phyloP scores from a whole-genome alignment of 1,140 invertebrate species.

The Pseudomyrmex dendroicus region DNA sequence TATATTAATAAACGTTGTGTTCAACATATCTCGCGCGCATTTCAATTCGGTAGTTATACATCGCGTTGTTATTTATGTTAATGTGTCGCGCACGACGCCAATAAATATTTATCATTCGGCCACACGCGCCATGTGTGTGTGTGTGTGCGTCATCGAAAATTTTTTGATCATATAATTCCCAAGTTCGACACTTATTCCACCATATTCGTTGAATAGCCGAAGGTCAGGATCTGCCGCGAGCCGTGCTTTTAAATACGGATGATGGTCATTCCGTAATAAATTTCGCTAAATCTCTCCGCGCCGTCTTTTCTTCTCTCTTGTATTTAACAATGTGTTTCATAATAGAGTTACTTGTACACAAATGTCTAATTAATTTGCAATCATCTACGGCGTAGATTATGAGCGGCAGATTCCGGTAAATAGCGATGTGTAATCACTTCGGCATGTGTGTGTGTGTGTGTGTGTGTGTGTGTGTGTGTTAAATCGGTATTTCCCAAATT shows the following conservation, averaged over 20 bases:
- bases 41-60: not conserved
- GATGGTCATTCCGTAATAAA: conserved; percentile 29
- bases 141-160: not conserved
- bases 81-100: not conserved
- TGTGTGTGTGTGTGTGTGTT: not conserved
- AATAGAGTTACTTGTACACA: conserved; percentile 31
- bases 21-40: not conserved
- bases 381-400: not conserved
- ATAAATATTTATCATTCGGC: not conserved
- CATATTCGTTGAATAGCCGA: not conserved
- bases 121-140: not conserved
- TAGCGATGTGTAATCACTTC: conserved; percentile 1
- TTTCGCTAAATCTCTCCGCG: conserved; percentile 20
- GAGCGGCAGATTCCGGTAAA: conserved; percentile 15
- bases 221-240: conserved; percentile 18
- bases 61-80: not conserved
- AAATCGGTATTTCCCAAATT: not conserved
- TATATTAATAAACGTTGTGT: too few relatives aligned
- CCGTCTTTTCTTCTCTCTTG: not conserved
- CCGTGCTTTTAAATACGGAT: not conserved
- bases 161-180: not conserved
- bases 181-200: not conserved
- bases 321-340: conserved; percentile 39
- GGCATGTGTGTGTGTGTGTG: not conserved
- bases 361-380: conserved; percentile 37